Evolutionary conservation across 2,113 vertebrate genomes (phyloP), one percentile per base, ranked within the genome.

Genomic region (Anarhynchus alexandrinus): DNA sequence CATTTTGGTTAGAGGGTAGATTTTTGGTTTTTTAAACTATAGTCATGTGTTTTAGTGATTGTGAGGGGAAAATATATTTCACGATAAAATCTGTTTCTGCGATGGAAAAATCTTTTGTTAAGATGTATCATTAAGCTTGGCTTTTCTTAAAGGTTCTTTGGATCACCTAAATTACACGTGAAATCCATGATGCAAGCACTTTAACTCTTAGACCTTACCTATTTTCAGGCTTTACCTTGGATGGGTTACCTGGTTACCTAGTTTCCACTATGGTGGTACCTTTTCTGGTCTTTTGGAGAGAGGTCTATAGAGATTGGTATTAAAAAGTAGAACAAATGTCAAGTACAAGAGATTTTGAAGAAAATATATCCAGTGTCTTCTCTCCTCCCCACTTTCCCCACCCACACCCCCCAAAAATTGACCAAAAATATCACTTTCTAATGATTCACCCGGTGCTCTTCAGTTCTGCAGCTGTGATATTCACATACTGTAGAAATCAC

Each of bases 361-460:
- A 70, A 91, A 79, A 93, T 88, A 61, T 30, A 77, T 77, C 74
- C 58, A 87, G 34, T 0, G 2, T 91, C 79, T 93, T 96, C 77
- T 92, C 62, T 95, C 64, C 27, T 95, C 86, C 52, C 55, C n/a
- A 5, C 77, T 89, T 94, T 26, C 52, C 73, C 84, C 95, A 87
- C 91, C 95, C 85, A 94, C 96, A 70, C 6, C 74, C 88, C 79
- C 64, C 23, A 32, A 74, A 79, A 96, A 61, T 19, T 82, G 94
- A 93, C 84, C 96, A 87, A 96, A 97, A 96, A 97, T 96, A 96
- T 19, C 92, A 80, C 96, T 96, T 79, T 94, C 93, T 96, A 96
- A 94, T 97, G 96, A 97, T 95, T 96, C 96, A 97, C 90, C 54
- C 94, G 40, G 49, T 45, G 54, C 78, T 94, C 71, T 95, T 91